Conservation (phyloP, 2,888 invertebrate species). For the Tachystola acroxantha region DNA sequence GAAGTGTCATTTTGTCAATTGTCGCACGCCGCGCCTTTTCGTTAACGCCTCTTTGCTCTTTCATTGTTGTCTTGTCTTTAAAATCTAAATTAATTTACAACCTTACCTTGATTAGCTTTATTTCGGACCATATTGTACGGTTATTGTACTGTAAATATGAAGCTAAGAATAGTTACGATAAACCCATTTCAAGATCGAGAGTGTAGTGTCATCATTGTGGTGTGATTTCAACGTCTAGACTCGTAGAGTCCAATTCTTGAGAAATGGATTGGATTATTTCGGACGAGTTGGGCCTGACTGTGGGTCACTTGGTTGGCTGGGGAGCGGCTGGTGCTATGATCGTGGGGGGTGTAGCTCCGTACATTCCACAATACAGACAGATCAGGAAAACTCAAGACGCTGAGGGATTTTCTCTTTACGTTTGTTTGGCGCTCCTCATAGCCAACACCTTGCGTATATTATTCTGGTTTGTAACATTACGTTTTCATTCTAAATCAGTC, state of each 20-base stretch:
- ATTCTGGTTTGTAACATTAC: conserved; percentile 96
- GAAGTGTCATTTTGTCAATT: too few species aligned
- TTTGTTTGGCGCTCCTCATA: conserved; percentile 95
- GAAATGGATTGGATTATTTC: conserved; percentile 88
- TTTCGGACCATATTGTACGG: too few species aligned
- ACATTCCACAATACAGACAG: conserved; percentile 97
- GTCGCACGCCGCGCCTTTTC: too few species aligned
- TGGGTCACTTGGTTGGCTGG: conserved; percentile 88
- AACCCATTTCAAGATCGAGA: conserved; percentile 1
- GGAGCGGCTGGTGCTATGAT: conserved; percentile 93
- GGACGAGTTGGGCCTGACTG: conserved; percentile 84
- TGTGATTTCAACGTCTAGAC: conserved; percentile 4
- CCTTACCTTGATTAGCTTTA: too few species aligned
- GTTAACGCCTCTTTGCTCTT: too few species aligned
- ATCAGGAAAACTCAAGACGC: conserved; percentile 94
- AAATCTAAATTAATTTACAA: too few species aligned
- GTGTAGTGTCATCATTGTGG: conserved; percentile 3
- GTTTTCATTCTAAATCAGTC: neutral
- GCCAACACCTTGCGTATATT: conserved; percentile 98
- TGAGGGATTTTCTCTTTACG: conserved; percentile 98
- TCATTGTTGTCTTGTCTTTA: too few species aligned
- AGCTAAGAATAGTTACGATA: neutral
- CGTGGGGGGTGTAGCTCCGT: conserved; percentile 96
- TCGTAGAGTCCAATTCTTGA: conserved; percentile 10
- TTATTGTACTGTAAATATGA: conserved; percentile 8